Evolutionary conservation across 2,113 vertebrate genomes (phyloP).

Genomic region (Picathartes gymnocephalus): DNA sequence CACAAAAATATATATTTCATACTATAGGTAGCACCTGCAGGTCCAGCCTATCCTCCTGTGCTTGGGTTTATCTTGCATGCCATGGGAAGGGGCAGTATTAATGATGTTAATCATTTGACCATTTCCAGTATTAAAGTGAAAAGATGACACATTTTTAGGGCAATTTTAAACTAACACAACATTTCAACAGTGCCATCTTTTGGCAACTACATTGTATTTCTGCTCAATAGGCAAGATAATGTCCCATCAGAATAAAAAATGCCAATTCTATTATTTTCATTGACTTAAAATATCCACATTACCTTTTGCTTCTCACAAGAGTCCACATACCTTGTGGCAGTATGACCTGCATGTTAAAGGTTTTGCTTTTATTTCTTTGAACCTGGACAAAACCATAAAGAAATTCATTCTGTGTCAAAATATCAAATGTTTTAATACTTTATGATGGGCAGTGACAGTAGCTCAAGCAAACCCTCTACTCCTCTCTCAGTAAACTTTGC

Average conservation of each 20-base stretch:
- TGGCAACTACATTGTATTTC: conserved; percentile 7
- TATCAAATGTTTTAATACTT: neutral
- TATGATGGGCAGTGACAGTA: neutral
- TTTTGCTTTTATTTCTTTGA: neutral
- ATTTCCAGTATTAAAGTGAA: conserved; percentile 40
- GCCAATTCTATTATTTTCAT: neutral
- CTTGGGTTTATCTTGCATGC: conserved; percentile 34
- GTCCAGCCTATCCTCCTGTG: neutral
- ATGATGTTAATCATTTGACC: conserved; percentile 54
- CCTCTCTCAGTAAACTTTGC: neutral
- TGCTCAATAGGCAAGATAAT: neutral
- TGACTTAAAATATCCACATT: neutral
- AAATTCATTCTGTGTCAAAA: neutral
- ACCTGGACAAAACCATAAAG: neutral
- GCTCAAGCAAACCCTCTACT: neutral
- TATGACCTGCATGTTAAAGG: neutral
- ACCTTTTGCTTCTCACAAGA: neutral
- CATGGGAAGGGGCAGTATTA: conserved; percentile 54
- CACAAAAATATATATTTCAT: neutral
- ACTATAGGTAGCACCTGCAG: neutral
- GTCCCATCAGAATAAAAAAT: neutral
- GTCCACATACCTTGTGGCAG: neutral
- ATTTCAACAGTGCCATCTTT: conserved; percentile 77
- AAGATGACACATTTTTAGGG: neutral
- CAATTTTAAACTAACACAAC: neutral